phyloP scores from a whole-genome alignment of 35 echinoderm and acorn worm genomes.

The Apostichopus japonicus region DNA sequence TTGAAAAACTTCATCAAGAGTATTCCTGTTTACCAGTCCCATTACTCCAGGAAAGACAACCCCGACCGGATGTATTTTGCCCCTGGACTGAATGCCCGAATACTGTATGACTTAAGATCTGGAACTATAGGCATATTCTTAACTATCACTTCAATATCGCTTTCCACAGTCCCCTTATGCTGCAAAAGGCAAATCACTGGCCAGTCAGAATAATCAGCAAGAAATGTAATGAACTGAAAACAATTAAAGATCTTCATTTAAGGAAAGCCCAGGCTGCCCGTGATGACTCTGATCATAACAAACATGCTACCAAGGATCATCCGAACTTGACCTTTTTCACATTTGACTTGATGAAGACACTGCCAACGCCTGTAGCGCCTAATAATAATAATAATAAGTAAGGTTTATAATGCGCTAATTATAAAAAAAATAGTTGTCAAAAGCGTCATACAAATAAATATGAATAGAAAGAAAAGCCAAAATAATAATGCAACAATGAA shows the following conservation, averaged over 20 bases:
- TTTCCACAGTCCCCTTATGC: not conserved
- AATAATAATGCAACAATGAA: too few species aligned
- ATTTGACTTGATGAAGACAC: constrained; percentile 27
- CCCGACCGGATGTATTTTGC: not conserved
- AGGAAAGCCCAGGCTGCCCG: not conserved
- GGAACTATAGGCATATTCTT: not conserved
- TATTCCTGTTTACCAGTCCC: not conserved
- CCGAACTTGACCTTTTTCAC: constrained; percentile 1
- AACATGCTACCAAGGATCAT: not conserved
- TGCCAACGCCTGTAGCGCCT: constrained; percentile 11
- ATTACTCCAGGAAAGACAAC: not conserved
- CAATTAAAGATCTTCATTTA: not conserved
- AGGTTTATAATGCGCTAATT: too few species aligned
- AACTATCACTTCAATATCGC: not conserved
- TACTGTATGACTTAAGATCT: not conserved
- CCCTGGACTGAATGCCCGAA: constrained; percentile 1
- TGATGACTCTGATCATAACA: not conserved
- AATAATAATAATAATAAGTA: too few species aligned
- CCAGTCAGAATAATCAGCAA: not conserved
- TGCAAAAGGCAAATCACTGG: not conserved
- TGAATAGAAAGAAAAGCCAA: too few species aligned
- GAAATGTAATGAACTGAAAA: not conserved
- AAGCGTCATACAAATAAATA: too few species aligned
- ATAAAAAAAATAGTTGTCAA: too few species aligned
- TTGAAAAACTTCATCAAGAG: not conserved